Evolutionary conservation across 2,888 invertebrate genomes (phyloP), one percentile per base, ranked within the genome.

Genomic region (Pomacea canaliculata): DNA sequence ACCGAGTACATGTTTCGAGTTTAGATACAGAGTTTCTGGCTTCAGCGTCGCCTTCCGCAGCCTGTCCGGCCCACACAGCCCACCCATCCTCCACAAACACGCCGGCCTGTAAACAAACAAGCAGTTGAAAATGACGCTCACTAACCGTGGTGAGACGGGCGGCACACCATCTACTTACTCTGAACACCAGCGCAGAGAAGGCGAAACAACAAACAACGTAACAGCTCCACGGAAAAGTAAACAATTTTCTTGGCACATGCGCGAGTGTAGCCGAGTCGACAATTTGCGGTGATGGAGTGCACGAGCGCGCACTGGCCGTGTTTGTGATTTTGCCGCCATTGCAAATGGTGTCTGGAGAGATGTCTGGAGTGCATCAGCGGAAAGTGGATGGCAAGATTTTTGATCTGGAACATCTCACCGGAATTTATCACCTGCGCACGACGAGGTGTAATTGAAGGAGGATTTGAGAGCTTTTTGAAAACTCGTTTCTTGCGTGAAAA

Each of bases 171-270:
- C 68, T 37, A 46, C 48, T 68, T 37, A 68, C 48, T 46, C 37
- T 27, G 19, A 68, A 37, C 48, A 37, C 48, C 19, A 37, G 68
- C 68, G 13, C 37, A 68, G 68, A 68, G 68, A 27, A 12, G 68
- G 37, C 4, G 37, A 68, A 68, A 68, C 48, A 71, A 71, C 73
- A 73, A 73, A 73, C 73, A 73, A 73, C 23, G 51, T 56, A 73
- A 66, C 66, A 73, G 65, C 66, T 12, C 9, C 51, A 23, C 51
- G n/a, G 66, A 48, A 65, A 65, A 65, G 65, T 56, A 67, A 73
- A 73, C 73, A 73, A 19, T 48, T 12, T n/a, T 48, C n/a, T 16
- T n/a, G 51, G 51, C 19, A n/a, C 51, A 70, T 27, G 48, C 49
- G 67, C 49, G 48, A 18, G 51, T 19, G 27, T 48, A 19, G 70